Percentiles rank a stretch among this genome's conserved stretches.
Evolutionary conservation across 1,140 invertebrate species (phyloP).

Genomic region (Aethina tumida): DNA sequence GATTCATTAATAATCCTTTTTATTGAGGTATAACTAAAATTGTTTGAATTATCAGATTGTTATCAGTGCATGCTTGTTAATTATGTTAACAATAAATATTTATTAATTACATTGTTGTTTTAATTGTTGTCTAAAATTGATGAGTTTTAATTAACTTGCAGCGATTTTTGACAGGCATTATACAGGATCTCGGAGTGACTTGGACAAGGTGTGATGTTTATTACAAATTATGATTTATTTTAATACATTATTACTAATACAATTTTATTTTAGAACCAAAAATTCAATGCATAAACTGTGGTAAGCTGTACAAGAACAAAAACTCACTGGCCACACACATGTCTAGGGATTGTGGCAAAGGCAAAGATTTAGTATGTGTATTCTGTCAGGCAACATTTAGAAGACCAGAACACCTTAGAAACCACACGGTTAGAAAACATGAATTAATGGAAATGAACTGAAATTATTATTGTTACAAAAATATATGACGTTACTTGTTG

Average conservation of each 20-base stretch:
- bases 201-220: no score
- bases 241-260: not conserved
- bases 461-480: not conserved
- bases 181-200: no score
- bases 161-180: no score
- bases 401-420: constrained; percentile 15
- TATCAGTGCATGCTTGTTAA: no score
- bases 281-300: constrained; percentile 9
- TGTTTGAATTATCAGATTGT: no score
- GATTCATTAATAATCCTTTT: constrained; percentile 4
- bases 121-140: no score
- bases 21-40: no score
- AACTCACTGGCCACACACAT: constrained; percentile 18
- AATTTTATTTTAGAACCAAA: constrained; percentile 1
- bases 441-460: not conserved
- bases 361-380: constrained; percentile 15
- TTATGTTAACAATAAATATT: no score
- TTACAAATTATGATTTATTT: no score
- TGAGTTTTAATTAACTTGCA: no score
- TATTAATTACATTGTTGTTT: no score
- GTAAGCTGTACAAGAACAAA: constrained; percentile 20
- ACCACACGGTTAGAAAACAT: constrained; percentile 13
- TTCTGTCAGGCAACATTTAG: constrained; percentile 13
- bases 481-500: no score
- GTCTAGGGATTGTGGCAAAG: constrained; percentile 21